These are phyloP conservation scores for Drosophila buzzatii DNA, from an alignment of 2,888 invertebrate genomes.

Conservation along the genomic window DNA sequence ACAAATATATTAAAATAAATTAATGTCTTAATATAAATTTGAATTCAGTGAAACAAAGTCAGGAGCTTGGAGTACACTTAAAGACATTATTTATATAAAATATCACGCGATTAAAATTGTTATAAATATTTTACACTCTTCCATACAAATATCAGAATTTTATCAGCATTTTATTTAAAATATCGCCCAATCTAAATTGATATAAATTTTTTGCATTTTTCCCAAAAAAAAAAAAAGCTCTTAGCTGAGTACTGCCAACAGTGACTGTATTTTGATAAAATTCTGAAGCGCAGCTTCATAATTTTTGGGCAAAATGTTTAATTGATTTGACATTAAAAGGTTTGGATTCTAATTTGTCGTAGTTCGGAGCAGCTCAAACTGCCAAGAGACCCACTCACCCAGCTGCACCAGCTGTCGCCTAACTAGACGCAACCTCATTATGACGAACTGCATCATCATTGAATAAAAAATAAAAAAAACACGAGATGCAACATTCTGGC, in stretches of 20 bases:
- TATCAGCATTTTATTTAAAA: too few species aligned
- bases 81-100: too few species aligned
- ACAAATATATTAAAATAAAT: too few species aligned
- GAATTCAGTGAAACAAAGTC: too few species aligned
- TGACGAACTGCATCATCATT: constrained; percentile 24
- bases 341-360: constrained; percentile 47
- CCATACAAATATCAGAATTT: too few species aligned
- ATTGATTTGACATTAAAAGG: constrained; percentile 74
- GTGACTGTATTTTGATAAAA: constrained; percentile 2
- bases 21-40: too few species aligned
- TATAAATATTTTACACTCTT: too few species aligned
- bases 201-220: too few species aligned
- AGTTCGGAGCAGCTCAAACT: constrained; percentile 17
- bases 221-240: too few species aligned
- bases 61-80: too few species aligned
- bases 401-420: neutral
- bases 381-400: constrained; percentile 15
- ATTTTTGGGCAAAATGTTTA: constrained; percentile 48
- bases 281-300: constrained; percentile 21
- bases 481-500: constrained; percentile 15
- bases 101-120: too few species aligned
- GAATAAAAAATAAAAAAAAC: constrained; percentile 1
- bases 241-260: neutral
- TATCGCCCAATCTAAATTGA: too few species aligned
- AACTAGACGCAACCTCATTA: constrained; percentile 24